Conservation (phyloP, 2,113 vertebrate genomes). For the Phaetusa simplex region DNA sequence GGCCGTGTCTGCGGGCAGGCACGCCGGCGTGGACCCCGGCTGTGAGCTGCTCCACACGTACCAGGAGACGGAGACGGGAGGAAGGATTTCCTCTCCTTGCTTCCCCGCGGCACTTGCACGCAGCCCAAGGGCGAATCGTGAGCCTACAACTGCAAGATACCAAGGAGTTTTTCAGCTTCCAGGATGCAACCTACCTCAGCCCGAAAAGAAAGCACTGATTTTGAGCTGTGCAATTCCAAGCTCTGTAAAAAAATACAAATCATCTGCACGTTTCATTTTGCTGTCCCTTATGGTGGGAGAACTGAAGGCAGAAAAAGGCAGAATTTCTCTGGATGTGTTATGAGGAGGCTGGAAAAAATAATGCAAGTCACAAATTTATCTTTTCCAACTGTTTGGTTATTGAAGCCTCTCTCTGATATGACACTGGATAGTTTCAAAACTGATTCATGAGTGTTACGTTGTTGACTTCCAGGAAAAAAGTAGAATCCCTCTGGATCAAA, state of each 20-base stretch:
- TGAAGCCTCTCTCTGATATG: constrained; percentile 7
- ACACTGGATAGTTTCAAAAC: constrained; percentile 18
- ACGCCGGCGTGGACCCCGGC: not conserved
- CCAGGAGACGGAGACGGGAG: not conserved
- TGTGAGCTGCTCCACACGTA: constrained; percentile 27
- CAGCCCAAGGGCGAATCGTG: not conserved
- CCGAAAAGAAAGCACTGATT: not conserved
- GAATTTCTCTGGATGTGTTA: not conserved
- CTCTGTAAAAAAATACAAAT: not conserved
- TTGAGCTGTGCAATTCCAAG: not conserved
- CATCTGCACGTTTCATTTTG: not conserved
- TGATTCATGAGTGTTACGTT: not conserved
- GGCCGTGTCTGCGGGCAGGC: not conserved
- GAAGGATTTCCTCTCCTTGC: constrained; percentile 56
- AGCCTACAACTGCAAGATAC: not conserved
- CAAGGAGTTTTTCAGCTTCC: not conserved
- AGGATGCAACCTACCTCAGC: not conserved
- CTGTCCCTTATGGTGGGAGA: not conserved
- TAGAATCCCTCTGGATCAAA: constrained; percentile 53
- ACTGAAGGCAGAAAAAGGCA: not conserved
- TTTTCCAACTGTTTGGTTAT: not conserved
- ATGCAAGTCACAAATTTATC: not conserved
- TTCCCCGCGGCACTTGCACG: not conserved
- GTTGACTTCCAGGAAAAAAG: constrained; percentile 27
- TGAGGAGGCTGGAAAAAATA: not conserved